Evolutionary conservation across 2,113 vertebrate genomes (phyloP).

Genomic region (Clinocottus analis): DNA sequence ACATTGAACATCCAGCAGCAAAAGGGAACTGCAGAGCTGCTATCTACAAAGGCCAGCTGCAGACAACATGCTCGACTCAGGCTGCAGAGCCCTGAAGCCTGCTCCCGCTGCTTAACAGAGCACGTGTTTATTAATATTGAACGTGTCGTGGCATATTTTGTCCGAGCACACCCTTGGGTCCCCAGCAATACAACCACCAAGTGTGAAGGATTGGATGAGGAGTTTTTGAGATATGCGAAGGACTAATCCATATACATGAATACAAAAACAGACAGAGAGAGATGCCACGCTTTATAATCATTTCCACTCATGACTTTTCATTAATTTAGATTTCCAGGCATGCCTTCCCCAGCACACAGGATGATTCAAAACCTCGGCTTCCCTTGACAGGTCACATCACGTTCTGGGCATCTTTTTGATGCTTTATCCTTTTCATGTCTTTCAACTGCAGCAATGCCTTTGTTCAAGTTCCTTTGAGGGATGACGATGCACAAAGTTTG

Average conservation of each 20-base stretch:
- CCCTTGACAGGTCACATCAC: conserved; percentile 22
- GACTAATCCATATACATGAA: too few relatives aligned
- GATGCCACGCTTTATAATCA: background rate
- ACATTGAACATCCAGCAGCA: background rate
- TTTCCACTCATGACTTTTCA: background rate
- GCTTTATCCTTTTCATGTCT: conserved; percentile 28
- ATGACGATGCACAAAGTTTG: conserved; percentile 9
- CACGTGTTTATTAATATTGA: background rate
- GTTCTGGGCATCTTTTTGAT: conserved; percentile 34
- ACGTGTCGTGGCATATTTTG: background rate
- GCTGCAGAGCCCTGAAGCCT: background rate
- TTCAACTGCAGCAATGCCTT: conserved; percentile 31
- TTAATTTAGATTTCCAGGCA: conserved; percentile 4
- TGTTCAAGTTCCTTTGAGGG: background rate
- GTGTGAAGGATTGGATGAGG: too few relatives aligned
- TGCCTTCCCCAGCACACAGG: conserved; percentile 7
- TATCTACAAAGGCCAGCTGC: background rate
- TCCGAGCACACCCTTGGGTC: too few relatives aligned
- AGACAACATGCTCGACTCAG: background rate
- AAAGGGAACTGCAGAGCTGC: background rate
- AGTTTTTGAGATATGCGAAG: too few relatives aligned
- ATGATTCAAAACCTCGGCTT: conserved; percentile 1
- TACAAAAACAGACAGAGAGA: background rate
- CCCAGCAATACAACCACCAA: too few relatives aligned
- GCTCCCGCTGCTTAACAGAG: background rate